These are phyloP conservation scores for Neomorphus geoffroyi DNA, from an alignment of 2,797 vertebrate genomes.

Conservation along the genomic window DNA sequence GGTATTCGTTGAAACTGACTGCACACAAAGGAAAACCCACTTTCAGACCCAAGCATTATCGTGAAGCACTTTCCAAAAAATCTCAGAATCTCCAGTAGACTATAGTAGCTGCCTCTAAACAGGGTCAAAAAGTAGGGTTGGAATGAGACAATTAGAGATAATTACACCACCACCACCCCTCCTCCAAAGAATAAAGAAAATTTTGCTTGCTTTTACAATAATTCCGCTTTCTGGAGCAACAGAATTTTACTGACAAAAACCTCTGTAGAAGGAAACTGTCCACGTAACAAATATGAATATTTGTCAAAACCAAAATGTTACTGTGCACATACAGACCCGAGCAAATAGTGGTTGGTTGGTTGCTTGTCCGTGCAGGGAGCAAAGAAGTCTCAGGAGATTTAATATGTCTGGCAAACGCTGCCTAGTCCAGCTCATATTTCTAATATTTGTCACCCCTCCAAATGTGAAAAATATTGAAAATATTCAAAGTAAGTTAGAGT, in stretches of 20 bases:
- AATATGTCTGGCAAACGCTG: background rate
- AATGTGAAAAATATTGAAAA: constrained; percentile 41
- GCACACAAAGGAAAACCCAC: background rate
- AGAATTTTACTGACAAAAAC: background rate
- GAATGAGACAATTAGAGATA: background rate
- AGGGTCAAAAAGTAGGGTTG: no score
- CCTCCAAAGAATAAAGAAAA: background rate
- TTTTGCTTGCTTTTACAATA: background rate
- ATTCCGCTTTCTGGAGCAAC: background rate
- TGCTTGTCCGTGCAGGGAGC: background rate
- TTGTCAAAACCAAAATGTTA: background rate
- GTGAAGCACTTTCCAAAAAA: background rate
- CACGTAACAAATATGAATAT: background rate
- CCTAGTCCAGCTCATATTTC: constrained; percentile 7
- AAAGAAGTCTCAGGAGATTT: background rate
- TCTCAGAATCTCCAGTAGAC: background rate
- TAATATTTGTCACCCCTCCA: constrained; percentile 36
- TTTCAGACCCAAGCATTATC: background rate
- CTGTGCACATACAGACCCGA: background rate
- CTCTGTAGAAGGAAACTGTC: background rate
- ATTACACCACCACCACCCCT: no score
- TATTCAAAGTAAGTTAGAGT: constrained; percentile 19
- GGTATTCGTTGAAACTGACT: background rate
- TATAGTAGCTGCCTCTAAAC: no score
- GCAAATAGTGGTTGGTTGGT: background rate